Base-by-base conservation (phyloP, 2,888 invertebrate species). In the Leptopilina drosophilae region DNA sequence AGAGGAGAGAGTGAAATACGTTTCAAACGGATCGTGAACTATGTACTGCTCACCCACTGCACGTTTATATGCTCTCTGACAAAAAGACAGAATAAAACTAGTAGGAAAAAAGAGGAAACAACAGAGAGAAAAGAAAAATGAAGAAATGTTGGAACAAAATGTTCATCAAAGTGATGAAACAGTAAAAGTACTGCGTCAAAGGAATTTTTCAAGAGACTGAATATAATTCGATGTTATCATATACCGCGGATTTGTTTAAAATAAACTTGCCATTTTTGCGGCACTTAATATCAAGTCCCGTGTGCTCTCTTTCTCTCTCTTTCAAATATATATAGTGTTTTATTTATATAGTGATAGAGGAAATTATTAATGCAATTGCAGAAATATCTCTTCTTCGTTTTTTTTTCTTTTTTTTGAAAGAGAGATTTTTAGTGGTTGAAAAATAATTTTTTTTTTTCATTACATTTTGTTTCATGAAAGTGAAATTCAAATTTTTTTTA, bases 141-240 rank as follows among this genome's bases (percentile, higher is more conserved):
- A 9, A 8, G 20, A 49, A 62, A 62, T 62, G 62, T 62, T 62
- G 62, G 33, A 53, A 53, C 53, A 26, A 69, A 69, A 69, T 14
- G 53, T 69, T 69, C 26, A 49, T 69, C 69, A 69, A 73, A 73
- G 73, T 73, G 53, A n/a, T 53, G 56, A 73, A 56, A 73, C 56
- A 33, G 73, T 73, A 73, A 73, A 73, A 56, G 73, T 73, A 73
- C 73, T 56, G 73, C 73, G 56, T 56, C 73, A 73, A 73, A 73
- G 73, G 73, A 73, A 73, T 73, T 73, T 33, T 73, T 73, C 56
- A 26, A 73, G 73, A 33, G 73, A 56, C 53, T 73, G 14, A 46
- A 46, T 53, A 49, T 53, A 49, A 69, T 69, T 53, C 53, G 20
- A 20, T 69, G 46, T 12, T 69, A 69, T 69, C 26, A 49, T 49